Conservation (phyloP, 2,113 vertebrate genomes). For the Malurus cyaneus region DNA sequence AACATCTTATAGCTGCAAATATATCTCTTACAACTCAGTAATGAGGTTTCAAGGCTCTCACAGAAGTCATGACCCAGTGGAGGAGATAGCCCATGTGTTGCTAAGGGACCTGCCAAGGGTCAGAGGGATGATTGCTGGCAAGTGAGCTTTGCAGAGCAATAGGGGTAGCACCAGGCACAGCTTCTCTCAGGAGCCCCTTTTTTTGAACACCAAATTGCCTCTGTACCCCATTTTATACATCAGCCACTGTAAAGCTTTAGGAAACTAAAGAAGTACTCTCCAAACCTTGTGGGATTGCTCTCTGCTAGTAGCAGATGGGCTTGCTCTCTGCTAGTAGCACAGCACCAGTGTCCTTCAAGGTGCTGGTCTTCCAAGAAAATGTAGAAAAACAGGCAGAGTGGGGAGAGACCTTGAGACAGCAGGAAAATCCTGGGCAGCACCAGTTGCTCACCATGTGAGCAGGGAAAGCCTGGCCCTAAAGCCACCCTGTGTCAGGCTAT, state of each 20-base stretch:
- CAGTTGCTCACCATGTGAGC: neutral
- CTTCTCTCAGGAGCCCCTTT: neutral
- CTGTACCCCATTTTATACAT: neutral
- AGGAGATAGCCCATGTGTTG: accelerated
- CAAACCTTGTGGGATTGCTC: neutral
- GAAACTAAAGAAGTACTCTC: neutral
- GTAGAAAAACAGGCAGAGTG: neutral
- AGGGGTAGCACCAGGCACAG: accelerated
- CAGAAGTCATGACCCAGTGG: neutral
- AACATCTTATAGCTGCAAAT: neutral
- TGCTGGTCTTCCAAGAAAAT: neutral
- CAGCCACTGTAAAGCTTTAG: neutral
- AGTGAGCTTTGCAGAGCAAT: neutral
- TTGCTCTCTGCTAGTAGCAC: neutral
- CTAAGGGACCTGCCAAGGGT: neutral
- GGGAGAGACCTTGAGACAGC: neutral
- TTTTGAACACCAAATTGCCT: neutral
- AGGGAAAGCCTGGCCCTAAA: neutral
- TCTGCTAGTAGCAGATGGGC: neutral
- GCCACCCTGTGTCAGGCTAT: neutral
- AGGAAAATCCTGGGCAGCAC: neutral
- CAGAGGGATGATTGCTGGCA: neutral
- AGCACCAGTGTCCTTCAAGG: neutral
- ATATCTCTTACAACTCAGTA: neutral
- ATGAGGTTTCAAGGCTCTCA: neutral